Percentiles rank a stretch among this genome's conserved stretches.
Conservation (phyloP, 2,797 vertebrate species). For the Pteronotus mesoamericanus region DNA sequence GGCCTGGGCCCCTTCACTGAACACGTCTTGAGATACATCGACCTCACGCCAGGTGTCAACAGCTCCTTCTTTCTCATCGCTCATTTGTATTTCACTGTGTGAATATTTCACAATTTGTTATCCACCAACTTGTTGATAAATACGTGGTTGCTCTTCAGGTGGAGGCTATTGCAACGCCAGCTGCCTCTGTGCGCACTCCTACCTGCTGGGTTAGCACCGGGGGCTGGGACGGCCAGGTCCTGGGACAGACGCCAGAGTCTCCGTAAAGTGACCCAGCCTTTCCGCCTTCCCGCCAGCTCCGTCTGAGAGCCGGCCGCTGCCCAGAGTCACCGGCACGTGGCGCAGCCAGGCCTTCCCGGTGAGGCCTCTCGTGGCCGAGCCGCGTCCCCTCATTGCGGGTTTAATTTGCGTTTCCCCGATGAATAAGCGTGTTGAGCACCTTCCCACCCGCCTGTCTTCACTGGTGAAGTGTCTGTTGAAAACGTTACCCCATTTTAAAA, state of each 20-base stretch:
- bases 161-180: background rate
- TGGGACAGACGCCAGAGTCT: background rate
- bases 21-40: background rate
- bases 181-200: background rate
- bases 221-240: background rate
- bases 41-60: fast-evolving
- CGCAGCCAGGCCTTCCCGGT: background rate
- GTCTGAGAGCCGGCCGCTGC: background rate
- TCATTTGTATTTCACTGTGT: background rate
- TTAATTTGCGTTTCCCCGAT: background rate
- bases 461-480: too few species aligned
- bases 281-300: background rate
- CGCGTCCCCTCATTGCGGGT: background rate
- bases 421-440: background rate
- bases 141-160: background rate
- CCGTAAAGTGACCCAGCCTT: background rate
- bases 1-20: too few species aligned
- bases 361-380: background rate
- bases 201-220: background rate
- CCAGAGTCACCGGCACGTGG: background rate
- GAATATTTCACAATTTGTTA: background rate
- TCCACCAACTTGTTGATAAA: too few species aligned
- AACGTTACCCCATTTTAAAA: background rate
- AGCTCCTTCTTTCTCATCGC: fast-evolving
- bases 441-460: background rate